phyloP scores from a whole-genome alignment of 2,797 vertebrate genomes.

The Prionace glauca region DNA sequence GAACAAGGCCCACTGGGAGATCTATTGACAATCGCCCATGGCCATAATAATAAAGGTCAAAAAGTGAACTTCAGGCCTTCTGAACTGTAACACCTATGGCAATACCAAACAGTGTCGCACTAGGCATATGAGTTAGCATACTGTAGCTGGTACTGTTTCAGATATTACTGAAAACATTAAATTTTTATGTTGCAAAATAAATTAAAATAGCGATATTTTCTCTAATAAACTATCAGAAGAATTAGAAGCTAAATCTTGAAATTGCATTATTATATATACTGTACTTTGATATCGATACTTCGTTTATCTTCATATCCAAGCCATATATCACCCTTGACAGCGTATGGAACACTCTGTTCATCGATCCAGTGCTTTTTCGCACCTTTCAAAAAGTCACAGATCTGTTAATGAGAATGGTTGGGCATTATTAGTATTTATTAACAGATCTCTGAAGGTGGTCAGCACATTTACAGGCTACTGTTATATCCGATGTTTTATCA shows the following conservation, averaged over 20 bases:
- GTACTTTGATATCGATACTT: neutral
- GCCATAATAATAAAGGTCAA: neutral
- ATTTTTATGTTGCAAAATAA: neutral
- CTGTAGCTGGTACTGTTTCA: neutral
- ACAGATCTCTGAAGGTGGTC: neutral
- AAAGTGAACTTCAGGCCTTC: neutral
- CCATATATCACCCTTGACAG: neutral
- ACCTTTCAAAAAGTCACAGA: conserved; percentile 23
- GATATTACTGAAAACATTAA: neutral
- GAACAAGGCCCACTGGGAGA: too few species aligned
- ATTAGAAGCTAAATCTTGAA: neutral
- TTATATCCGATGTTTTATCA: neutral
- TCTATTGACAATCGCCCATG: too few species aligned
- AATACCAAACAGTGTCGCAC: neutral
- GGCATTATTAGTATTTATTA: neutral
- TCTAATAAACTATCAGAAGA: neutral
- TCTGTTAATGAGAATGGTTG: neutral
- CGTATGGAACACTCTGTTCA: conserved; percentile 12
- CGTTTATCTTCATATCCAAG: neutral
- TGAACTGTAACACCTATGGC: neutral
- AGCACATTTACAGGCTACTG: neutral
- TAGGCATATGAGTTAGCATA: neutral
- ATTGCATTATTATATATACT: neutral
- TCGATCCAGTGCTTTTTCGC: neutral
- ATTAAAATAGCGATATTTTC: neutral